Evolutionary conservation across 2,888 invertebrate genomes (phyloP).

Genomic region (Liopterus haemorrhoidalis): DNA sequence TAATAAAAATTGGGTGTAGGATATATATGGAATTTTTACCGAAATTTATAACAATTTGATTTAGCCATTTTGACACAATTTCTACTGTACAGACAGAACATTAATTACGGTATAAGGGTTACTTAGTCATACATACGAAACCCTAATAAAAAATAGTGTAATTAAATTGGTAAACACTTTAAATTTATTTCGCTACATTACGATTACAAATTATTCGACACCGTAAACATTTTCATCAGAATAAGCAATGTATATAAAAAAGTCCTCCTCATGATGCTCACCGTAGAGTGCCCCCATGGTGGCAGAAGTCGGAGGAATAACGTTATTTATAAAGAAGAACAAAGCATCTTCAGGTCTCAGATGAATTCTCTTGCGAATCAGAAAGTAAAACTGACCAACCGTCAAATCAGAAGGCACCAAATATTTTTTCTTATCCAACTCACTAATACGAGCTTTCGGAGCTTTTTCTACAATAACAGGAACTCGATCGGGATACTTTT

Average conservation of each 20-base stretch:
- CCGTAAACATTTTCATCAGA: conserved; percentile 99
- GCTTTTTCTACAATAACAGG: conserved; percentile 84
- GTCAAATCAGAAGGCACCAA: conserved; percentile 82
- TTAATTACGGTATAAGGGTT: too few species aligned
- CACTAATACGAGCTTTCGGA: conserved; percentile 73
- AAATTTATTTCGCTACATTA: too few species aligned
- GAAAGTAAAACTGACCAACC: conserved; percentile 81
- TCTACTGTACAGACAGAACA: too few species aligned
- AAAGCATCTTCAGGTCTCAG: conserved; percentile 78
- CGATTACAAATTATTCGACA: conserved; percentile 11
- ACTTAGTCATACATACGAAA: too few species aligned
- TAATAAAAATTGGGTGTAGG: too few species aligned
- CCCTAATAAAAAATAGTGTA: too few species aligned
- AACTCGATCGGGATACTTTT: conserved; percentile 80
- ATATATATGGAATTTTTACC: too few species aligned
- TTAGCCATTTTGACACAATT: too few species aligned
- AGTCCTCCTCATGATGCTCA: conserved; percentile 99
- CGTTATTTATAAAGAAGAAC: conserved; percentile 84
- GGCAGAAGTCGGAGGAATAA: conserved; percentile 77
- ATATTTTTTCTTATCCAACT: conserved; percentile 83
- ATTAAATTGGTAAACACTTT: too few species aligned
- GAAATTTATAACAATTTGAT: too few species aligned
- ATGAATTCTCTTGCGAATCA: conserved; percentile 78
- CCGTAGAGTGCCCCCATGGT: conserved; percentile 85
- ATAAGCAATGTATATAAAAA: conserved; percentile 98